Evolutionary conservation across 2,797 vertebrate species (phyloP).

Genomic region (Alauda arvensis): DNA sequence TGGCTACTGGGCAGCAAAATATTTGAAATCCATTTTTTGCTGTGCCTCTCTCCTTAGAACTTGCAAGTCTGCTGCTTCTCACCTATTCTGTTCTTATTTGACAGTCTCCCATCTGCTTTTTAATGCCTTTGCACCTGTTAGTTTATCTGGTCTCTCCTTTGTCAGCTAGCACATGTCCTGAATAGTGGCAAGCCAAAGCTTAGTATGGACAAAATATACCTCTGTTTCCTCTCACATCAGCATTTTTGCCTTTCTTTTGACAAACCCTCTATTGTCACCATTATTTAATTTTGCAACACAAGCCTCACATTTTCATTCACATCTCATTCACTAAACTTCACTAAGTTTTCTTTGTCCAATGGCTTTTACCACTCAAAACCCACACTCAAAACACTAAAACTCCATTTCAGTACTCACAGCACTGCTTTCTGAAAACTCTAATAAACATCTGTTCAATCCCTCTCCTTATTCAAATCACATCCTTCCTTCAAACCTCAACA

Average conservation of each 20-base stretch:
- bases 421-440: not conserved
- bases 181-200: not conserved
- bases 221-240: not conserved
- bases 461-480: not conserved
- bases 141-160: not conserved
- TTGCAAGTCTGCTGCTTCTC: not conserved
- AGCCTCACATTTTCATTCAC: accelerated
- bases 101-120: not conserved
- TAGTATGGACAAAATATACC: not conserved
- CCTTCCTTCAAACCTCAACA: not conserved
- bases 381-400: not conserved
- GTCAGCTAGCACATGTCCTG: not conserved
- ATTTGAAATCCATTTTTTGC: not conserved
- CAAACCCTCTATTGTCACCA: not conserved
- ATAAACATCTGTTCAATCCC: not conserved
- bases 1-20: not conserved
- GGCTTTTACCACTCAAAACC: not conserved
- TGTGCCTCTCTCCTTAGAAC: not conserved
- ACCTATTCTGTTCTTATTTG: not conserved
- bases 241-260: not conserved
- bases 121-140: not conserved
- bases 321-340: not conserved
- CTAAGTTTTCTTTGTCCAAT: not conserved
- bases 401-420: not conserved
- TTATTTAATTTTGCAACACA: not conserved